Evolutionary conservation across 2,888 invertebrate species (phyloP), one percentile per base, ranked within the genome.

Genomic region (Papilio gigon): DNA sequence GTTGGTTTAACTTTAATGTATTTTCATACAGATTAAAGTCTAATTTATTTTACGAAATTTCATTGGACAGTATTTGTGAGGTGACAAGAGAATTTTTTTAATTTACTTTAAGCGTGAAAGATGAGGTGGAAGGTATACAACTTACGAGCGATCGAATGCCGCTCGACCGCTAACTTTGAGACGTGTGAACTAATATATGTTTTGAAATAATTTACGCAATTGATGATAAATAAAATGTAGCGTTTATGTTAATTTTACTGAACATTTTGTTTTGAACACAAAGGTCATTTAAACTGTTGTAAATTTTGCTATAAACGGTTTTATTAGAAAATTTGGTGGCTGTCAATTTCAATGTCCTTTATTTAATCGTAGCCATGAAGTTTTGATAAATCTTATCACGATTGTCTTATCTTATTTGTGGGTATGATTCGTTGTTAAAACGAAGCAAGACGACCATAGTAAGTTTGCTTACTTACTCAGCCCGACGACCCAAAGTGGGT

Each of bases 1-100:
- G 89, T 89, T 90, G 87, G 89, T 89, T 88, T 88, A 84, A 83
- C 78, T 78, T 82, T 84, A 84, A 86, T 81, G 83, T 80, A 82
- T 85, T 56, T 85, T 85, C 84, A 82, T 86, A 84, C 84, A 86
- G 84, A 86, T 88, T 85, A 85, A 84, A 85, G 82, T 84, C 81
- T 81, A 84, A 85, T 85, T 87, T 87, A 86, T 86, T 81, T 83
- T 82, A 79, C 78, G 78, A 78, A 66, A 63, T 71, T 71, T 70
- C 66, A 66, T 67, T 68, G 62, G 53, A 30, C 9, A 37, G 50
- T 42, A 37, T 65, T 47, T 42, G 53, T 68, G 37, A 60, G 60
- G 35, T 61, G 69, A 67, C 59, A 33, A 61, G 53, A 42, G 33
- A 14, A 30, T 65, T 62, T 70, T 70, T 67, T 37, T 44, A 64